Conservation (phyloP, 2,888 invertebrate species). For the Diachrysia chrysitis region DNA sequence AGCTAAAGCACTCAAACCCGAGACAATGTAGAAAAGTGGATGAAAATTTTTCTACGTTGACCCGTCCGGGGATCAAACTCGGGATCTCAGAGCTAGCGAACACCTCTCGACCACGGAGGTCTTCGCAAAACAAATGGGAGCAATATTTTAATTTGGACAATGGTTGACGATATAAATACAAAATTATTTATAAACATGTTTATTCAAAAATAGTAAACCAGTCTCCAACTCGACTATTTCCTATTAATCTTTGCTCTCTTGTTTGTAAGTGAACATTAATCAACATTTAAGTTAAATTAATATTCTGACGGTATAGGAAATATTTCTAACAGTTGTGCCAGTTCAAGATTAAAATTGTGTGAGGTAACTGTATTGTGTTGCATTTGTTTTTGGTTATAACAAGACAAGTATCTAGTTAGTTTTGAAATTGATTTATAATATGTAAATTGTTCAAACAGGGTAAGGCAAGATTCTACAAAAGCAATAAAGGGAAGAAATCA, state of each 20-base stretch:
- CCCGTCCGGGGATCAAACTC: no score
- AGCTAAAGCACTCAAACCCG: no score
- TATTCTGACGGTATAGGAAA: constrained; percentile 39
- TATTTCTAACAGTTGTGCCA: constrained; percentile 27
- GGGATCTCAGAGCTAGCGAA: no score
- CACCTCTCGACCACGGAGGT: no score
- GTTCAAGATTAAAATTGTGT: constrained; percentile 35
- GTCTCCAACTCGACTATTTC: constrained; percentile 24
- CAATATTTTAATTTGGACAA: no score
- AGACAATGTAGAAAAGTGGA: no score
- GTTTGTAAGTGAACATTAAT: constrained; percentile 47
- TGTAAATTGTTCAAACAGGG: no score
- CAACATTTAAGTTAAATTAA: constrained; percentile 54
- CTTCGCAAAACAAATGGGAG: no score
- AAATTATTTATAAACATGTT: not conserved
- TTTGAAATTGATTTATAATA: not conserved
- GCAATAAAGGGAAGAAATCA: no score
- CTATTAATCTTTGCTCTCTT: constrained; percentile 41
- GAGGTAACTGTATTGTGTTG: constrained; percentile 8
- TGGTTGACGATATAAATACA: not conserved
- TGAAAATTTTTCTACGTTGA: no score
- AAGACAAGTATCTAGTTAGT: not conserved
- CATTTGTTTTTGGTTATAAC: not conserved
- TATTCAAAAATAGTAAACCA: constrained; percentile 13
- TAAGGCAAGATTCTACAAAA: no score